Evolutionary conservation across 2,113 vertebrate species (phyloP), one percentile per base, ranked within the genome.

Genomic region (Thinocorus orbignyianus): DNA sequence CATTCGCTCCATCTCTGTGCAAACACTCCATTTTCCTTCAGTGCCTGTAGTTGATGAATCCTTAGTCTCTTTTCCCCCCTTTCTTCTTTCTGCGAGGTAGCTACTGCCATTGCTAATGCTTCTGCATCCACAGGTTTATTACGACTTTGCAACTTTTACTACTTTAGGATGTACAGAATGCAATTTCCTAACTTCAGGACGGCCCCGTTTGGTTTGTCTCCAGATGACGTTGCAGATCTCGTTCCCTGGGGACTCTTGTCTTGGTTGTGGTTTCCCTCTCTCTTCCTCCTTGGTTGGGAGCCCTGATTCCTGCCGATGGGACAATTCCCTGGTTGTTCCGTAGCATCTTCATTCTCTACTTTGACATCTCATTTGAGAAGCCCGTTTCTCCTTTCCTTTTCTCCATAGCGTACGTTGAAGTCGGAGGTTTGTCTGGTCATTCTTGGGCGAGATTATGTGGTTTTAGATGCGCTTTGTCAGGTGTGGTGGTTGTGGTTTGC

Each of bases 401-500:
- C 58, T 94, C n/a, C 65, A 1, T 37, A 90, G 80, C 31, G 1
- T 48, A 13, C 71, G 73, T 46, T 62, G 35, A 91, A 81, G 42
- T 25, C 80, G 41, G 70, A 78, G 72, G 1, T 61, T 33, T 90
- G 39, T 20, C 54, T 13, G 2, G 48, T 44, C 4, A 1, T 69
- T 64, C 23, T 44, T 33, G 66, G 58, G 65, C 57, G 23, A 1
- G 55, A 25, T 20, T 9, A 9, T 5, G 1, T 5, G 23, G 26
- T 6, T 61, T 58, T 8, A n/a, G 74, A 0, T n/a, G 0, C 7
- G 3, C 15, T 42, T 7, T 8, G 35, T 68, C 30, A 42, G 41
- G 31, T 37, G 74, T 22, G 6, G 41, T 44, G 39, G 66, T 69
- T 49, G n/a, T 51, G 3, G 1, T 37, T 77, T 9, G 16, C 28